These are phyloP conservation scores for Enteromius radiatus DNA, from an alignment of 2,797 vertebrate genomes.

Conservation along the genomic window DNA sequence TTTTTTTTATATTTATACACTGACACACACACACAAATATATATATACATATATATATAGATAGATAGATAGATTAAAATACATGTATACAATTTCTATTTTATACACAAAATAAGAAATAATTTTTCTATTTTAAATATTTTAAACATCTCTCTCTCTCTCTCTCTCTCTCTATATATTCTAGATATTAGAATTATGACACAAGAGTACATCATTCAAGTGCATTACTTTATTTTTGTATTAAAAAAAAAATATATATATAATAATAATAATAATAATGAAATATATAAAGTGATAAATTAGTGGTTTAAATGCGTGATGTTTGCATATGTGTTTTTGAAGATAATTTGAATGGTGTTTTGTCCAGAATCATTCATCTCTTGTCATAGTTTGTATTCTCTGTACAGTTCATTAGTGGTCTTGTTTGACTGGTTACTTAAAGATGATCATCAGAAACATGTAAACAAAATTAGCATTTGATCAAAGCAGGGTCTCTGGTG, in stretches of 20 bases:
- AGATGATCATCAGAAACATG: background rate
- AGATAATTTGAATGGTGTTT: background rate
- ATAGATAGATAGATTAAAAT: too few relatives aligned
- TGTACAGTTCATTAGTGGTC: background rate
- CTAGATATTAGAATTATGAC: background rate
- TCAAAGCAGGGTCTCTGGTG: slow-evolving; percentile 48
- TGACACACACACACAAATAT: too few relatives aligned
- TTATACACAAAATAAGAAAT: background rate
- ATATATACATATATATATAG: too few relatives aligned
- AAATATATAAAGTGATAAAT: background rate
- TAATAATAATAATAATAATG: too few relatives aligned
- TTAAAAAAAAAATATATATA: background rate
- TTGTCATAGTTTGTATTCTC: background rate
- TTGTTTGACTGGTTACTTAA: background rate
- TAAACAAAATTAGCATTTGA: slow-evolving; percentile 11
- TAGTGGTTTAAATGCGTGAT: background rate
- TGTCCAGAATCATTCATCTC: background rate
- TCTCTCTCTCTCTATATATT: too few relatives aligned
- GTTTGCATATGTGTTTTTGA: background rate
- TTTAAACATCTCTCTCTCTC: too few relatives aligned
- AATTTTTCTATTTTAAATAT: background rate
- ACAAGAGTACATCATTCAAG: background rate
- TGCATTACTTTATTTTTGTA: background rate
- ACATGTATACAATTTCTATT: background rate
- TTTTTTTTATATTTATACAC: too few relatives aligned